Conservation (phyloP, 2,113 vertebrate genomes). For the Oriolus oriolus region DNA sequence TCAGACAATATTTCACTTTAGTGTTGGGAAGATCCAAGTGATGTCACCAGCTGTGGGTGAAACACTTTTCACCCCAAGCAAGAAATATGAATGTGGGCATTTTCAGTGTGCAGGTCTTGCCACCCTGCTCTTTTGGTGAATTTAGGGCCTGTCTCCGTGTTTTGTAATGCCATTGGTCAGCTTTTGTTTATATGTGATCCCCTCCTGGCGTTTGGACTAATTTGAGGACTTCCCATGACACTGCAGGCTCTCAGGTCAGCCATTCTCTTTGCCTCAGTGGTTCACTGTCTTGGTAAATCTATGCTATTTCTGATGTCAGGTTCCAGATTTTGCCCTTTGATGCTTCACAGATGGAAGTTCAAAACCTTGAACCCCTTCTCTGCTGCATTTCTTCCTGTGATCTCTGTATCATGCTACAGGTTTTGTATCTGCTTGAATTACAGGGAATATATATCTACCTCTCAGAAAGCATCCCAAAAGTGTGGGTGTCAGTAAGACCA, state of each 20-base stretch:
- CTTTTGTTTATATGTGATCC: background rate
- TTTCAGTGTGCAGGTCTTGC: background rate
- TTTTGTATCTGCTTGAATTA: background rate
- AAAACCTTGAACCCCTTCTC: background rate
- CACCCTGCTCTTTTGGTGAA: background rate
- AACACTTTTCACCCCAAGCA: background rate
- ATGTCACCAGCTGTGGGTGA: background rate
- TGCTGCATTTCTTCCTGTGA: background rate
- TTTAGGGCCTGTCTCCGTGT: background rate
- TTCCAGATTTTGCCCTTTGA: background rate
- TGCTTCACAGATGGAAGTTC: background rate
- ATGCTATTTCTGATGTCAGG: background rate
- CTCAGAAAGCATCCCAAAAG: background rate
- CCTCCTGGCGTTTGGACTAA: background rate
- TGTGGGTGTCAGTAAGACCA: background rate
- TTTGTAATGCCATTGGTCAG: background rate
- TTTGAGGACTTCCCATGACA: background rate
- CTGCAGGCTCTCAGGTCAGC: background rate
- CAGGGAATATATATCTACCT: background rate
- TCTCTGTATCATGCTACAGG: background rate
- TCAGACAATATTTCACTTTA: background rate
- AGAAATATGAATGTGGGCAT: background rate
- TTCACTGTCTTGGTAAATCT: background rate
- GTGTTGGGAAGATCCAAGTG: background rate
- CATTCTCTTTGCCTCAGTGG: background rate